These are phyloP conservation scores for Cavia aperea DNA, from an alignment of 2,113 vertebrate genomes.

Conservation along the genomic window DNA sequence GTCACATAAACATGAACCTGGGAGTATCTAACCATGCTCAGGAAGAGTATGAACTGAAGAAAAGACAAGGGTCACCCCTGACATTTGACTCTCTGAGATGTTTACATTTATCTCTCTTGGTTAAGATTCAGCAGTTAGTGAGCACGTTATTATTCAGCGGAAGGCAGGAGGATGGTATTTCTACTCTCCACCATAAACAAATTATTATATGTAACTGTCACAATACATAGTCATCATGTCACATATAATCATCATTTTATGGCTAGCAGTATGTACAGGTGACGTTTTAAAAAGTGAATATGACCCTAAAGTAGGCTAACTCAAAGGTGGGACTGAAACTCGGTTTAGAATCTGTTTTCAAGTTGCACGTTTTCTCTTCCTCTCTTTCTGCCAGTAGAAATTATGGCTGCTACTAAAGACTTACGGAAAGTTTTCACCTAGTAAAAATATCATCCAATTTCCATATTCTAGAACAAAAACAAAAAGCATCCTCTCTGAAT, in stretches of 20 bases:
- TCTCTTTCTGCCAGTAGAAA: background rate
- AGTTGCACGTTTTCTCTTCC: background rate
- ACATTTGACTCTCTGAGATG: background rate
- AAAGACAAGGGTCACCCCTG: background rate
- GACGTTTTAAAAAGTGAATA: background rate
- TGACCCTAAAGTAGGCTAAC: background rate
- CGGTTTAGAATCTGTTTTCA: background rate
- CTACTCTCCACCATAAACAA: background rate
- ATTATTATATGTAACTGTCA: background rate
- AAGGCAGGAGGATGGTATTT: slow-evolving; percentile 16
- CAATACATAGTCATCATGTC: background rate
- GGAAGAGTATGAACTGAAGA: background rate
- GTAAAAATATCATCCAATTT: background rate
- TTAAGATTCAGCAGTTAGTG: background rate
- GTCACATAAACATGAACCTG: background rate
- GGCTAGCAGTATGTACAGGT: background rate
- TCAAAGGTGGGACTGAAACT: background rate
- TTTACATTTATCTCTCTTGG: background rate
- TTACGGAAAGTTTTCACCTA: background rate
- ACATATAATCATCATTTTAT: background rate
- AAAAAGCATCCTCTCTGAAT: background rate
- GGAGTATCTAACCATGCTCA: background rate
- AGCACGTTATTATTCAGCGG: background rate
- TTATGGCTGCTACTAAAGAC: background rate
- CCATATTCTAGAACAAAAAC: background rate